Evolutionary conservation across 30 jellyfish, hydroid and myxozoan species (phyloP).

Genomic region (Mastigias papua): DNA sequence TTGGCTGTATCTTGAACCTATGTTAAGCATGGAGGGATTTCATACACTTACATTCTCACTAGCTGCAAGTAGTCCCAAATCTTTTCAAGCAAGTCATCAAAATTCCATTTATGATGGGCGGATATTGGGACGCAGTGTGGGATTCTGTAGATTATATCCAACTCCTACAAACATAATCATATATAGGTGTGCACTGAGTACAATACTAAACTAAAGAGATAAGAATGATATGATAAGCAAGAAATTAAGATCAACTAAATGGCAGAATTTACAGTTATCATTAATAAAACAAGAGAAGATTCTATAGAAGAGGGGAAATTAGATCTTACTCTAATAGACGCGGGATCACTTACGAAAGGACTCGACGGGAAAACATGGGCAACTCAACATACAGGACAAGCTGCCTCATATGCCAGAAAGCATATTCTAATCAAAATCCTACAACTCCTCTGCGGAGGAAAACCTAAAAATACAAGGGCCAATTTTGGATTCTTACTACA

Average conservation of each 20-base stretch:
- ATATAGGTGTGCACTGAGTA: not conserved
- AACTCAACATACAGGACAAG: too few relatives aligned
- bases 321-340: too few relatives aligned
- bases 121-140: constrained; percentile 99
- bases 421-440: too few relatives aligned
- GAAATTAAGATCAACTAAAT: not conserved
- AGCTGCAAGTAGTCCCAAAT: constrained; percentile 95
- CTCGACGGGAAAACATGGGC: too few relatives aligned
- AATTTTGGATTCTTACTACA: too few relatives aligned
- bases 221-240: not conserved
- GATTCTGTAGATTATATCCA: constrained; percentile 92
- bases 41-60: constrained; percentile 92
- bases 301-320: too few relatives aligned
- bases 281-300: not conserved
- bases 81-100: constrained; percentile 98
- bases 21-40: not conserved
- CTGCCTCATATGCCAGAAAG: too few relatives aligned
- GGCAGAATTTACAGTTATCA: not conserved
- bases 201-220: not conserved
- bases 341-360: too few relatives aligned
- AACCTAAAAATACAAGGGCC: too few relatives aligned
- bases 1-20: not conserved
- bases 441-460: too few relatives aligned
- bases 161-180: constrained; percentile 65
- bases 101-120: constrained; percentile 99